Evolutionary conservation across 2,888 invertebrate species (phyloP).

Genomic region (Odontocolon sp.): DNA sequence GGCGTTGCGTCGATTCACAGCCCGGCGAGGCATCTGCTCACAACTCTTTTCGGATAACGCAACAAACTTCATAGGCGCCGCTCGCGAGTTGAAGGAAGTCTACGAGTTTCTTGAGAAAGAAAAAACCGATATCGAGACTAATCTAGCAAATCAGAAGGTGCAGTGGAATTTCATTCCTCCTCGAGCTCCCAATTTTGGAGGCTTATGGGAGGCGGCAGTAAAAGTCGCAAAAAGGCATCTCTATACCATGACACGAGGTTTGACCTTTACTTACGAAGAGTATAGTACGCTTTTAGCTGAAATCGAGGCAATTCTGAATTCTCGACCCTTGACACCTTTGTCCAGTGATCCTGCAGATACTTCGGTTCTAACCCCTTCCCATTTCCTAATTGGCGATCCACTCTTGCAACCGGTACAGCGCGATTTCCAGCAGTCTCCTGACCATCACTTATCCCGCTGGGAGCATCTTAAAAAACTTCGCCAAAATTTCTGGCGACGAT

Average conservation of each 20-base stretch:
- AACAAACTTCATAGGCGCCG: too few relatives aligned
- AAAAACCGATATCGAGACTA: slow-evolving; percentile 2
- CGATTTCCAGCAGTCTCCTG: slow-evolving; percentile 30
- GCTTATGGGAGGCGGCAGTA: slow-evolving; percentile 68
- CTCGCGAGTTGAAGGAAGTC: slow-evolving; percentile 44
- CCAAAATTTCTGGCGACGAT: slow-evolving; percentile 58
- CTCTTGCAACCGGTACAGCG: slow-evolving; percentile 57
- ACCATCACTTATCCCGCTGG: slow-evolving; percentile 59
- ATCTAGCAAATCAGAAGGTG: slow-evolving; percentile 15
- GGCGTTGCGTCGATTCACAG: slow-evolving; percentile 49
- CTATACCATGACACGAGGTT: slow-evolving; percentile 51
- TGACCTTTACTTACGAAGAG: slow-evolving; percentile 62
- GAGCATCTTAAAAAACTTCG: slow-evolving; percentile 58
- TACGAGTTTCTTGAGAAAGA: slow-evolving; percentile 28
- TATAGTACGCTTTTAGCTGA: slow-evolving; percentile 59
- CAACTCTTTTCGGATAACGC: slow-evolving; percentile 53
- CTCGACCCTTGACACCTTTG: slow-evolving; percentile 56
- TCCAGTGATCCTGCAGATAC: slow-evolving; percentile 57
- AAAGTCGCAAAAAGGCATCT: slow-evolving; percentile 66
- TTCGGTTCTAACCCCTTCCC: slow-evolving; percentile 67
- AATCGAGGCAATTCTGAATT: slow-evolving; percentile 62
- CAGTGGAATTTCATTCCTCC: slow-evolving; percentile 57
- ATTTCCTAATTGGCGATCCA: slow-evolving; percentile 67
- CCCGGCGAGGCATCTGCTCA: slow-evolving; percentile 47
- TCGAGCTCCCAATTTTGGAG: slow-evolving; percentile 53